Evolutionary conservation across 1,140 invertebrate genomes (phyloP).

Genomic region (Luehdorfia chinensis): DNA sequence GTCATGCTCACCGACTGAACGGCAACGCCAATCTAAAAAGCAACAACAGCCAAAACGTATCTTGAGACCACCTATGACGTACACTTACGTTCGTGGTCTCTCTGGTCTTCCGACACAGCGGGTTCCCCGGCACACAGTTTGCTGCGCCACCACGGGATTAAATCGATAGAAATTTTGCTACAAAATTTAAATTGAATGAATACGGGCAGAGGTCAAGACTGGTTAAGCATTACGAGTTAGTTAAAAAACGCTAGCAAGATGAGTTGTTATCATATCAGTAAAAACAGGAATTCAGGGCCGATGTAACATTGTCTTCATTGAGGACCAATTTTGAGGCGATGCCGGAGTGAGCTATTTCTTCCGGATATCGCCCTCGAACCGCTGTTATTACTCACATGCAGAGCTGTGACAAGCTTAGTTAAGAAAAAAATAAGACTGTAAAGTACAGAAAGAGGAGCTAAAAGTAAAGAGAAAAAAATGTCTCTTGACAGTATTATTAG

Average conservation of each 20-base stretch:
- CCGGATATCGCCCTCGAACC: constrained; percentile 9
- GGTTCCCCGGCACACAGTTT: constrained; percentile 79
- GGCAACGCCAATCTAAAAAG: constrained; percentile 77
- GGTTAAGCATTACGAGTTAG: constrained; percentile 55
- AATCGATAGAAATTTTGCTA: constrained; percentile 47
- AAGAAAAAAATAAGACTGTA: constrained; percentile 49
- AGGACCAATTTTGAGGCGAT: constrained; percentile 51
- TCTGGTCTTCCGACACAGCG: constrained; percentile 88
- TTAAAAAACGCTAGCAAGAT: constrained; percentile 41
- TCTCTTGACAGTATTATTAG: neutral
- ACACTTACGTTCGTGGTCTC: constrained; percentile 87
- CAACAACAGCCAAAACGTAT: constrained; percentile 82
- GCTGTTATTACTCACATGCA: constrained; percentile 2
- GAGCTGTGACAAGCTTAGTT: constrained; percentile 23
- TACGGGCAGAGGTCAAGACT: constrained; percentile 62
- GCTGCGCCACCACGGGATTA: constrained; percentile 46
- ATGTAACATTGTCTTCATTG: constrained; percentile 45
- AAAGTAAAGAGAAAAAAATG: constrained; percentile 18
- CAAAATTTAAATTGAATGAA: constrained; percentile 25
- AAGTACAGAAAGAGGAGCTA: constrained; percentile 17
- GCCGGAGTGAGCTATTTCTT: constrained; percentile 16
- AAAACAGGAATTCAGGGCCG: constrained; percentile 35
- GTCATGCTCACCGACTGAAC: constrained; percentile 78
- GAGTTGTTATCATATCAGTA: constrained; percentile 68
- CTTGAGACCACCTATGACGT: constrained; percentile 84